Evolutionary conservation across 1,140 invertebrate genomes (phyloP).

Genomic region (Halesus radiatus): DNA sequence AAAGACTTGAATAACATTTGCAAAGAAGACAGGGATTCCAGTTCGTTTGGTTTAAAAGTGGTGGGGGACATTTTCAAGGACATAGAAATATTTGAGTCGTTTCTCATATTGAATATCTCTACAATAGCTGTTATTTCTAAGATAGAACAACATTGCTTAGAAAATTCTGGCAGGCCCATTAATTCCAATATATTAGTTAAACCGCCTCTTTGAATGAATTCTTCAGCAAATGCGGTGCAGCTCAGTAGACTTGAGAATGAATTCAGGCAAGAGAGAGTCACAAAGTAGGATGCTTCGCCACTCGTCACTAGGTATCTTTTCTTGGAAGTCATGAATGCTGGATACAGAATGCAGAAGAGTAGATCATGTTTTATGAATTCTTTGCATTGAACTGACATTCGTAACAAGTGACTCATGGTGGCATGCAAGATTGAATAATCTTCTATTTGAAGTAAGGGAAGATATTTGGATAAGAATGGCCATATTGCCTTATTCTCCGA

Average conservation of each 20-base stretch:
- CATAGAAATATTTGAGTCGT: conserved; percentile 59
- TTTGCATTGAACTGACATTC: conserved; percentile 71
- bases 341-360: conserved; percentile 74
- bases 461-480: conserved; percentile 74
- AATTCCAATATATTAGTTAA: conserved; percentile 71
- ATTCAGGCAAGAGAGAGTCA: conserved; percentile 74
- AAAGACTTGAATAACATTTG: conserved; percentile 71
- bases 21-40: conserved; percentile 65
- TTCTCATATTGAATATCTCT: conserved; percentile 70
- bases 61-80: conserved; percentile 45
- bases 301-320: conserved; percentile 64
- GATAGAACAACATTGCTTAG: conserved; percentile 73
- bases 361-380: conserved; percentile 72
- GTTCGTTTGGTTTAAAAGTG: conserved; percentile 61
- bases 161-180: conserved; percentile 70
- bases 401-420: conserved; percentile 73
- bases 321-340: conserved; percentile 73
- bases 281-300: conserved; percentile 70
- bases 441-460: conserved; percentile 70
- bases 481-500: conserved; percentile 65
- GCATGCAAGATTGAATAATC: conserved; percentile 72
- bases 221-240: conserved; percentile 71
- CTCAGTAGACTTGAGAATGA: conserved; percentile 73
- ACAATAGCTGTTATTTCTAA: conserved; percentile 75
- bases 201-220: conserved; percentile 72